Base-by-base conservation (phyloP, 2,797 vertebrate species). In the Macrochelys suwanniensis region DNA sequence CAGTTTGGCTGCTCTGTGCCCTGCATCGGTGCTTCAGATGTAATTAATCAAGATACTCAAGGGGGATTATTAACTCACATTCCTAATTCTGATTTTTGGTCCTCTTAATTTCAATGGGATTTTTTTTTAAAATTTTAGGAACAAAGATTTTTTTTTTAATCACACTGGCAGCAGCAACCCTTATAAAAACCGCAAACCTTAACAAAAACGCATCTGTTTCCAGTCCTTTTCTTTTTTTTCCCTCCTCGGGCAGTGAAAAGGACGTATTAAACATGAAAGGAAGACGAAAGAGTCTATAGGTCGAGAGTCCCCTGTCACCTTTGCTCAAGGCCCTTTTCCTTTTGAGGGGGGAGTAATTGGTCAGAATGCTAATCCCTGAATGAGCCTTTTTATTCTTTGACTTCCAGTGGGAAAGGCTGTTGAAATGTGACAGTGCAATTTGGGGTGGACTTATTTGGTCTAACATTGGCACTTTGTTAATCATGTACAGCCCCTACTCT, bases 21-120 rank as follows among this genome's bases (percentile, higher is more conserved):
- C 89, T 11, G 26, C 94, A 94, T 42, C 10, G 23, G 68, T 42
- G 95, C 92, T 97, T 97, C 95, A 96, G 71, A 89, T 94, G 95
- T 91, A 94, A 96, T 97, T 96, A 93, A 94, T 97, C 93, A 90
- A 82, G 65, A 65, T 93, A 93, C 33, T 0, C 95, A 97, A 96
- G 76, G 85, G 90, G 87, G 93, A 92, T 96, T 98, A 89, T 89
- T 82, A 95, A 59, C 84, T 96, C 78, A 92, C 89, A 96, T 90
- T 95, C 82, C 80, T 93, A 85, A 94, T 96, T 89, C 87, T 85
- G 26, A 87, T 95, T 94, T 92, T 94, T 97, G 49, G 85, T 84
- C 42, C 28, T 95, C 87, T 95, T 97, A 82, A 77, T 71, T 76
- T 88, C 86, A 61, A 79, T 94, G 84, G 76, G 96, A 96, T 95